A percentile compares a stretch with the other conserved stretches of the same genome.
phyloP scores from a whole-genome alignment of 2,888 invertebrate species.

The Myathropa florea region DNA sequence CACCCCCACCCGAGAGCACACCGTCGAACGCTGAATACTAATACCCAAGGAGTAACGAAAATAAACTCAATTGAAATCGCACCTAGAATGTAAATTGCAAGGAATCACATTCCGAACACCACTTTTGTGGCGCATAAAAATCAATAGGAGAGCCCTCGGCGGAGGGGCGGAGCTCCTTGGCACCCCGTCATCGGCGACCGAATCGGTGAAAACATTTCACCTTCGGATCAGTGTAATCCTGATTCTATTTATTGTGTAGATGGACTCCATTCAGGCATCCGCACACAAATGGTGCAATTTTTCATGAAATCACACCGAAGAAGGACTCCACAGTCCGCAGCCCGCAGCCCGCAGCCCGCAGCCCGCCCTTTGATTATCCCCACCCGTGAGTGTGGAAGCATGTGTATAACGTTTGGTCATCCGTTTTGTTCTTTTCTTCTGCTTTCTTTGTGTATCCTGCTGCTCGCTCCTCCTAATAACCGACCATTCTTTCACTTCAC shows the following conservation, averaged over 20 bases:
- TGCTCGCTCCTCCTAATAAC: conserved; percentile 53
- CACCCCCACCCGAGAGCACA: not conserved
- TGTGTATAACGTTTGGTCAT: conserved; percentile 48
- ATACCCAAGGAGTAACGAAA: conserved; percentile 10
- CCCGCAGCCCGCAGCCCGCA: not conserved
- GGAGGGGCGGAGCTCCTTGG: not conserved
- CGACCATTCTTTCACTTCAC: conserved; percentile 62
- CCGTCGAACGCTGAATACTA: not conserved
- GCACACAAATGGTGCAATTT: conserved; percentile 54
- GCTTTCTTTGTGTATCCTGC: not conserved
- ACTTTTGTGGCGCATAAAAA: conserved; percentile 63
- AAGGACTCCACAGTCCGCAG: conserved; percentile 24
- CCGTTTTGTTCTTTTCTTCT: conserved; percentile 32
- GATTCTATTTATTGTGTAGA: conserved; percentile 59
- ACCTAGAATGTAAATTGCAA: conserved; percentile 64
- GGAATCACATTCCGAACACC: conserved; percentile 60
- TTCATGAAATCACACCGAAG: conserved; percentile 56
- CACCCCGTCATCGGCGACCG: not conserved
- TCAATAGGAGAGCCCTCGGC: conserved; percentile 43
- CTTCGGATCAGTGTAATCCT: conserved; percentile 37
- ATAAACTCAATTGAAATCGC: conserved; percentile 63
- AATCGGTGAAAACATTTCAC: conserved; percentile 24
- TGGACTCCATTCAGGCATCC: conserved; percentile 9
- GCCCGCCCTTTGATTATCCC: conserved; percentile 32
- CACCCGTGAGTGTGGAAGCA: conserved; percentile 4